A percentile compares a stretch with the other conserved stretches of the same genome.
phyloP scores from a whole-genome alignment of 2,888 invertebrate species.

The Agonopterix arenella region DNA sequence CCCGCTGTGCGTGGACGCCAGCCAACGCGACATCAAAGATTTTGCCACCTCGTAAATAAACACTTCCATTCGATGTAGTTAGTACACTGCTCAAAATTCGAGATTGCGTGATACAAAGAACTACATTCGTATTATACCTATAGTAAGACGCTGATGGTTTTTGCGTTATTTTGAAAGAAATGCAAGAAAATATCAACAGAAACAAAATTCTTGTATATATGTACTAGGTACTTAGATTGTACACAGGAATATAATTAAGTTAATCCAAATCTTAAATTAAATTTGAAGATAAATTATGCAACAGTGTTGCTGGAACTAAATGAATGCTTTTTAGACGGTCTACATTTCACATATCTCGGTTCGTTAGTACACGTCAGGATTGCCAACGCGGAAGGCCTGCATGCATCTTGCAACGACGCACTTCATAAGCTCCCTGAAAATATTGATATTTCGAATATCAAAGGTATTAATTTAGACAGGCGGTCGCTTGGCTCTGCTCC shows the following conservation, averaged over 20 bases:
- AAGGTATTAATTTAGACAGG: slow-evolving; percentile 70
- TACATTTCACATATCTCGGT: slow-evolving; percentile 38
- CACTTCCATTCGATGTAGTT: slow-evolving; percentile 24
- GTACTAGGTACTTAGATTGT: neutral
- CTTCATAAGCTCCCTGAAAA: slow-evolving; percentile 66
- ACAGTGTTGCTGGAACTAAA: slow-evolving; percentile 21
- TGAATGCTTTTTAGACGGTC: slow-evolving; percentile 28
- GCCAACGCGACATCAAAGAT: slow-evolving; percentile 59
- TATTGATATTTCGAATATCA: slow-evolving; percentile 73
- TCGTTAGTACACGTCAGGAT: slow-evolving; percentile 47
- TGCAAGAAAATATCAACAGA: neutral
- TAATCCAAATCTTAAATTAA: neutral
- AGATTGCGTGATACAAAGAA: neutral
- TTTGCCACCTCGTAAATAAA: slow-evolving; percentile 58
- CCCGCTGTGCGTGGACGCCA: slow-evolving; percentile 32
- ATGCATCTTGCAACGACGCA: slow-evolving; percentile 49
- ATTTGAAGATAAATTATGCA: slow-evolving; percentile 1
- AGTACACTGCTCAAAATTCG: slow-evolving; percentile 17
- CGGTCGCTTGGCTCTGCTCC: slow-evolving; percentile 48
- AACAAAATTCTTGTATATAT: neutral
- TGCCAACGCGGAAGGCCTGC: slow-evolving; percentile 66
- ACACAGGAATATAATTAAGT: neutral
- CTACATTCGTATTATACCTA: neutral
- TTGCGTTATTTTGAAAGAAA: neutral
- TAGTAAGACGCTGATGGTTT: neutral